Conservation (phyloP, 2,113 vertebrate genomes). For the Platycercus adscitus region DNA sequence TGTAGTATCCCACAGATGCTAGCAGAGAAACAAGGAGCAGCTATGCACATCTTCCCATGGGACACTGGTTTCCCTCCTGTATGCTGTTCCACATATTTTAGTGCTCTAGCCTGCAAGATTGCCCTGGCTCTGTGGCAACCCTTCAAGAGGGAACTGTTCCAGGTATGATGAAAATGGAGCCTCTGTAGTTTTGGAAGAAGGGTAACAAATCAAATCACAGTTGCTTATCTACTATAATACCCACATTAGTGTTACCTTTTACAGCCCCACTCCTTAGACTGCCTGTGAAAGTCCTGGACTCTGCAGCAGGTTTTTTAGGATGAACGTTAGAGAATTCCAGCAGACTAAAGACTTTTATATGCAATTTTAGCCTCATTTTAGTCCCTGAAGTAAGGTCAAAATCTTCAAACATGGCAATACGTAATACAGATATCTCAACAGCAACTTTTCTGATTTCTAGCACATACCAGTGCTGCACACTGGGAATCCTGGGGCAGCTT, state of each 20-base stretch:
- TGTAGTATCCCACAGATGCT: neutral
- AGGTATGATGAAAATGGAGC: neutral
- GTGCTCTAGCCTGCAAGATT: neutral
- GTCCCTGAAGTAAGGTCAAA: slow-evolving; percentile 1
- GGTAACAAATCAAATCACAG: neutral
- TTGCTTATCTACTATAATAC: neutral
- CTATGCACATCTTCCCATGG: neutral
- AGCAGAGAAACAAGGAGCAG: neutral
- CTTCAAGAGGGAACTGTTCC: neutral
- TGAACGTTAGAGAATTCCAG: neutral
- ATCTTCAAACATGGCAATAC: neutral
- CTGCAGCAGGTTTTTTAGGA: neutral
- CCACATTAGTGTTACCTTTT: neutral
- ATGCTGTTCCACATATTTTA: neutral
- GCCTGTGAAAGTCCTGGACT: neutral
- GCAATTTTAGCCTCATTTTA: neutral
- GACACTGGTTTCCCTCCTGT: neutral
- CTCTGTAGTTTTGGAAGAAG: slow-evolving; percentile 6
- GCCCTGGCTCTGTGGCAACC: neutral
- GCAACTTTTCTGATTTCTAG: neutral
- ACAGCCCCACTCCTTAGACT: neutral
- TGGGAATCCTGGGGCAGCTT: neutral
- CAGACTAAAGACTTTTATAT: neutral
- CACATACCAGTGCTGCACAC: neutral
- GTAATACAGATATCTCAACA: neutral